Base-by-base conservation (phyloP, 2,113 vertebrate genomes). In the Tricholaema leucomelas region DNA sequence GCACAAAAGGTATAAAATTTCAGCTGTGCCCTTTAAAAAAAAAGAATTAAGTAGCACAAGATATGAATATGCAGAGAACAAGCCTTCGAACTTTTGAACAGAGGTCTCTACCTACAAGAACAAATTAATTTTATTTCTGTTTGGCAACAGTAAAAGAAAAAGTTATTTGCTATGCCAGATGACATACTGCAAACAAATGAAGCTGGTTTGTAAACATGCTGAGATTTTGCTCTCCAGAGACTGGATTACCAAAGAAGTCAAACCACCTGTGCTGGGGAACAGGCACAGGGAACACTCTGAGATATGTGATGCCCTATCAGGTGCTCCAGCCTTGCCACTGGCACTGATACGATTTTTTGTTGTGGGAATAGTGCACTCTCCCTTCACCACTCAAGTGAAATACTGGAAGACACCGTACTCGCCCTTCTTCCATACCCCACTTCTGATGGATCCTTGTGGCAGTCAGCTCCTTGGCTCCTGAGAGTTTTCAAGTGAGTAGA, bases 71-170 rank as follows among this genome's bases (percentile, higher is more conserved):
- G 7, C 28, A 88, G 38, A 74, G 50, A 78, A 65, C 12, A 95
- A 88, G 23, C 10, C 38, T 91, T 90, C 90, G 38, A 69, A 23
- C 25, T 88, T 78, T 54, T 72, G 48, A 92, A 75, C 0, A 0
- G 35, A 66, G 6, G 50, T 90, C 24, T 58, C 18, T 58, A 30
- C 21, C 58, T 69, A 70, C 28, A 81, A 75, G 58, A 88, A 59
- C 36, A 81, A 84, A 79, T 84, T 69, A 69, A 59, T 91, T 94
- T 80, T 82, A 38, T 21, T 81, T 87, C 55, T 84, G n/a, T 88
- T 88, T 58, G 25, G 35, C 35, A 89, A 70, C 20, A 52, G 20
- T 61, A 56, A 66, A 83, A 91, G 33, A 85, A 67, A 61, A 80
- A 35, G 15, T 54, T 65, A 50, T 52, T 76, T 85, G 38, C 56